Conservation (phyloP, 1,140 invertebrate species). For the Conopomorpha cramerella region DNA sequence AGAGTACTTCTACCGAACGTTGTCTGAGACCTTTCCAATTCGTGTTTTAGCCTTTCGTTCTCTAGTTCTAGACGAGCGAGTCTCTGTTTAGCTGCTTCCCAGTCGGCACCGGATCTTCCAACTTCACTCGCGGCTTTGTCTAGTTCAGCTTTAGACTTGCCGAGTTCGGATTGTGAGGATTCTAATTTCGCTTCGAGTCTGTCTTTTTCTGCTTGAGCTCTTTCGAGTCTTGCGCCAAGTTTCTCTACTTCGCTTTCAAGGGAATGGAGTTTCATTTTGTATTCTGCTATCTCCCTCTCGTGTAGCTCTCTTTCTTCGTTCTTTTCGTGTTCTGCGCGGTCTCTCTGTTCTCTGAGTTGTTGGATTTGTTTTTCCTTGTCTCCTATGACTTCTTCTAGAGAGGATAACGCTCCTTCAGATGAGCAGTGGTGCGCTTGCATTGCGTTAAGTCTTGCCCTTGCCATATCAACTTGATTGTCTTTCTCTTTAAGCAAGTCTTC, state of each 20-base stretch:
- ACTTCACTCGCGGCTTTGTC: conserved; percentile 90
- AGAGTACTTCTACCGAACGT: conserved; percentile 78
- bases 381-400: conserved; percentile 92
- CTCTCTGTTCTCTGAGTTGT: conserved; percentile 85
- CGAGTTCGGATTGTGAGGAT: conserved; percentile 89
- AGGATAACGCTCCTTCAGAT: conserved; percentile 88
- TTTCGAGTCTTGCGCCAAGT: conserved; percentile 82
- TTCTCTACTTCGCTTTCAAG: conserved; percentile 92
- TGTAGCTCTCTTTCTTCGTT: conserved; percentile 94
- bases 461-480: conserved; percentile 96
- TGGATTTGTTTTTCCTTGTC: conserved; percentile 97
- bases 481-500: conserved; percentile 97
- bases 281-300: conserved; percentile 91
- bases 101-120: conserved; percentile 84
- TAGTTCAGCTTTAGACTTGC: conserved; percentile 90
- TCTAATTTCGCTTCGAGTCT: conserved; percentile 88
- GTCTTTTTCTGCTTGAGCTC: conserved; percentile 87
- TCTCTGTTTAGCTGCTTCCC: conserved; percentile 87
- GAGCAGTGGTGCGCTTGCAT: conserved; percentile 93
- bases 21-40: conserved; percentile 82
- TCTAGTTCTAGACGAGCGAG: conserved; percentile 84
- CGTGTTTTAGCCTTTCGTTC: conserved; percentile 84
- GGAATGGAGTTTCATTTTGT: conserved; percentile 91
- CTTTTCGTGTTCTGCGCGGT: conserved; percentile 94
- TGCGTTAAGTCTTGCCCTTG: conserved; percentile 82